Base-by-base conservation (phyloP, 2,113 vertebrate species). In the Pterocles orientalis region DNA sequence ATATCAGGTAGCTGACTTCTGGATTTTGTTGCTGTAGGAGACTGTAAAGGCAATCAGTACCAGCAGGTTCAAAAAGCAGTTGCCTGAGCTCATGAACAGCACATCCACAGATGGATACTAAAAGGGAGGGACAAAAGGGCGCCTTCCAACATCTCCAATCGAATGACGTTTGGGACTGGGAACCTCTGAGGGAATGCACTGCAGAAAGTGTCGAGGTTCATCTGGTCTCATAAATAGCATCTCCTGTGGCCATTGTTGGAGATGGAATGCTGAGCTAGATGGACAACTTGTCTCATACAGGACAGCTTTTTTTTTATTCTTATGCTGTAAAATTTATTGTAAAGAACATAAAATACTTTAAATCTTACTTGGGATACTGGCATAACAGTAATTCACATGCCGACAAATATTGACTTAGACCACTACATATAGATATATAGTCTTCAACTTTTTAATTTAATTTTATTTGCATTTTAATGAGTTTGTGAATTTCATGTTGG, bases 1-100 rank as follows among this genome's bases (percentile, higher is more conserved):
- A 11, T 36, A 14, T 36, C 4, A 3, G 7, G 20, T 82, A 56
- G 50, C 18, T 69, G n/a, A 25, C 31, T 18, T 69, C 7, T 45
- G 31, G 14, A 12, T 68, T 82, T 84, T 62, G 33, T 36, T 58
- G 58, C 39, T 17, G 5, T 17, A 43, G 64, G 29, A 62, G n/a
- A 6, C 8, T 43, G 6, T 51, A 14, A 28, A 39, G 23, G 10
- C 24, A 28, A 4, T 62, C 10, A 0, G 0, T 72, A n/a, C 25
- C 17, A 58, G 80, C 12, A 34, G 15, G 8, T 71, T 84, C 9
- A 66, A 66, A 69, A 66, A 51, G 34, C 41, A 61, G 11, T 71
- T 57, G 20, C 25, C 21, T 19, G 36, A 76, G 18, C 21, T 88
- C 34, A 12, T 75, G 21, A 66, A 3, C 19, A 83, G 0, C 28